Evolutionary conservation across 35 echinoderm and acorn worm species (phyloP).

Genomic region (Stichopus chloronotus): DNA sequence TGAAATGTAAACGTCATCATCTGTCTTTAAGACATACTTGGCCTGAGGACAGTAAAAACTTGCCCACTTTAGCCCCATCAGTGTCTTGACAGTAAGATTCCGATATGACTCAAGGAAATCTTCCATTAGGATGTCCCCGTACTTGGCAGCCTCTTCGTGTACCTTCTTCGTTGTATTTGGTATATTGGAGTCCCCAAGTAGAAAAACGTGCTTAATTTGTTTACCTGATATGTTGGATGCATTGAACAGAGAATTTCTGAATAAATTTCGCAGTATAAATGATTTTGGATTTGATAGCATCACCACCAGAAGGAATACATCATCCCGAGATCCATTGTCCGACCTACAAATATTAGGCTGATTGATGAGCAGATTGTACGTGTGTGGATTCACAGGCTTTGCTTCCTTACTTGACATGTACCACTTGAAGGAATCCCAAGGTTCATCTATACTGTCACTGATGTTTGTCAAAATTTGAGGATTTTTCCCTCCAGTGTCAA

Average conservation of each 20-base stretch:
- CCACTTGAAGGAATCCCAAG: too few species aligned
- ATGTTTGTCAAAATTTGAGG: too few species aligned
- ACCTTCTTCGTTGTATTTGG: not conserved
- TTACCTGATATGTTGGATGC: constrained; percentile 2
- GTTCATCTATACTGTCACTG: too few species aligned
- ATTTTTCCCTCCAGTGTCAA: too few species aligned
- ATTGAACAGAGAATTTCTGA: constrained; percentile 59
- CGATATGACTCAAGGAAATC: constrained; percentile 56
- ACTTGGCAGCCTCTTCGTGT: constrained; percentile 1
- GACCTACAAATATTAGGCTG: constrained; percentile 53
- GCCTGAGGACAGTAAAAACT: constrained; percentile 44
- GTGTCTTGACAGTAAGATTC: constrained; percentile 57
- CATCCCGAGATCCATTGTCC: not conserved
- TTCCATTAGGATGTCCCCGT: constrained; percentile 52
- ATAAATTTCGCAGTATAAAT: not conserved
- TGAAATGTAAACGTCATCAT: constrained; percentile 58
- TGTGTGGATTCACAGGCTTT: constrained; percentile 55
- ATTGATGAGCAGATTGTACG: constrained; percentile 57
- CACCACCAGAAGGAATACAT: constrained; percentile 72
- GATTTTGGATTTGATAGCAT: constrained; percentile 35
- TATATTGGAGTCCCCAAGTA: too few species aligned
- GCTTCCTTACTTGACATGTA: not conserved
- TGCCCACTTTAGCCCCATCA: constrained; percentile 65
- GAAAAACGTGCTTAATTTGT: not conserved
- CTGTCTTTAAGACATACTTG: constrained; percentile 48